Evolutionary conservation across 2,113 vertebrate species (phyloP).

Genomic region (Haemorhous mexicanus): DNA sequence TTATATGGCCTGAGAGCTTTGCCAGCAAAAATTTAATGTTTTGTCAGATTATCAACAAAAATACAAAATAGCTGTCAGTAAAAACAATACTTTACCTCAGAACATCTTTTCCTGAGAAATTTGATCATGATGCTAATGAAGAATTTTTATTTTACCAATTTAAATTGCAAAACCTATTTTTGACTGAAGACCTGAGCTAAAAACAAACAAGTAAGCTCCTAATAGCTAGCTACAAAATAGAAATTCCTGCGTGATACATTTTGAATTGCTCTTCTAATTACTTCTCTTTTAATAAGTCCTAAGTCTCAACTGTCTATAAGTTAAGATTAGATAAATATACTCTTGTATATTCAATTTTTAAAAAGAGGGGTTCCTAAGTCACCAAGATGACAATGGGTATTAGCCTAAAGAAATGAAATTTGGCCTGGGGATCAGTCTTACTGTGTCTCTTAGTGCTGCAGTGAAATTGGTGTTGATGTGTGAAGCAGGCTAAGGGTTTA

Average conservation of each 20-base stretch:
- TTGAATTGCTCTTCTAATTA: neutral
- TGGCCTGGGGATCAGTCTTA: neutral
- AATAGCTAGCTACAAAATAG: neutral
- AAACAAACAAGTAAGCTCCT: neutral
- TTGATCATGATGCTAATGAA: neutral
- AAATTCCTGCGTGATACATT: neutral
- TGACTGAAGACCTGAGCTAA: neutral
- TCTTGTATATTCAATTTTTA: neutral
- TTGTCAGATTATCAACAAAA: neutral
- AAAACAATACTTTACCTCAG: neutral
- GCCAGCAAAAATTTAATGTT: neutral
- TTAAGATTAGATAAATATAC: neutral
- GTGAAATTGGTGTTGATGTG: conserved; percentile 36
- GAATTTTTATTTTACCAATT: neutral
- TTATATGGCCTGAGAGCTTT: neutral
- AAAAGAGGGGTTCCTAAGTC: neutral
- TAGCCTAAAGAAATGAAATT: neutral
- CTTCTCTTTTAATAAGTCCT: neutral
- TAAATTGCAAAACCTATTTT: neutral
- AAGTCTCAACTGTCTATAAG: neutral
- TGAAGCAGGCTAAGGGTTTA: neutral
- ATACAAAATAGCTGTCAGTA: neutral
- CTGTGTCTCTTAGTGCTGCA: neutral
- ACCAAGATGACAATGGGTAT: neutral
- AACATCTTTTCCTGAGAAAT: neutral